Conservation (phyloP, 2,888 invertebrate species). For the Trichogramma evanescens region DNA sequence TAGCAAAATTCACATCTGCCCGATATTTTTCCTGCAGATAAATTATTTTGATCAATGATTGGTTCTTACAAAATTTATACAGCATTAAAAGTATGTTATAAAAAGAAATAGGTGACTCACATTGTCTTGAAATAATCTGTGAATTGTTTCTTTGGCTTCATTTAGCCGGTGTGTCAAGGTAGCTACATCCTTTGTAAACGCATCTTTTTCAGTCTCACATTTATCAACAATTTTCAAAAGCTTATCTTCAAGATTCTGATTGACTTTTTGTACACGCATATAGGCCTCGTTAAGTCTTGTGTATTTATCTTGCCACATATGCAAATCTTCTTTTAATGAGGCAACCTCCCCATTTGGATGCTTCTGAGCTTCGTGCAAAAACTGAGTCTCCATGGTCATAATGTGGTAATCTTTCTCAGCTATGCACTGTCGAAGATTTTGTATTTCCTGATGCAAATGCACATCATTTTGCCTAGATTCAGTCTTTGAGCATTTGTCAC, state of each 20-base stretch:
- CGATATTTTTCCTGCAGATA: constrained; percentile 81
- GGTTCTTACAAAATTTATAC: neutral
- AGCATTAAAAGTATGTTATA: neutral
- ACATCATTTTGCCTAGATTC: constrained; percentile 48
- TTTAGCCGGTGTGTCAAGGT: constrained; percentile 75
- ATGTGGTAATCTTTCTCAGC: constrained; percentile 77
- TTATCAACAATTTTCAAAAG: constrained; percentile 84
- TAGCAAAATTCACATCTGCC: constrained; percentile 87
- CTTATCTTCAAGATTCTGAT: constrained; percentile 92
- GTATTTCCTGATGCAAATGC: constrained; percentile 80
- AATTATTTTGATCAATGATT: constrained; percentile 5
- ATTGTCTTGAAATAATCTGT: constrained; percentile 78
- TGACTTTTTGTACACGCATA: constrained; percentile 86
- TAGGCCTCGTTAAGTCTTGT: constrained; percentile 84
- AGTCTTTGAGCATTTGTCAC: constrained; percentile 49
- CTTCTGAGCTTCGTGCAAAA: constrained; percentile 63
- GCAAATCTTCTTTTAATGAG: constrained; percentile 73
- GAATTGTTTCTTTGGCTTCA: constrained; percentile 77
- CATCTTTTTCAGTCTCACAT: constrained; percentile 82
- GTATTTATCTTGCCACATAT: constrained; percentile 88
- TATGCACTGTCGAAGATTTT: constrained; percentile 74
- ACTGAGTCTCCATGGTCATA: constrained; percentile 78
- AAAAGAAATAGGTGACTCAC: constrained; percentile 50
- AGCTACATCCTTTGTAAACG: constrained; percentile 80
- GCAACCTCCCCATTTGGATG: constrained; percentile 66